Conservation (phyloP, 2,113 vertebrate species). For the Cyrtonyx montezumae region DNA sequence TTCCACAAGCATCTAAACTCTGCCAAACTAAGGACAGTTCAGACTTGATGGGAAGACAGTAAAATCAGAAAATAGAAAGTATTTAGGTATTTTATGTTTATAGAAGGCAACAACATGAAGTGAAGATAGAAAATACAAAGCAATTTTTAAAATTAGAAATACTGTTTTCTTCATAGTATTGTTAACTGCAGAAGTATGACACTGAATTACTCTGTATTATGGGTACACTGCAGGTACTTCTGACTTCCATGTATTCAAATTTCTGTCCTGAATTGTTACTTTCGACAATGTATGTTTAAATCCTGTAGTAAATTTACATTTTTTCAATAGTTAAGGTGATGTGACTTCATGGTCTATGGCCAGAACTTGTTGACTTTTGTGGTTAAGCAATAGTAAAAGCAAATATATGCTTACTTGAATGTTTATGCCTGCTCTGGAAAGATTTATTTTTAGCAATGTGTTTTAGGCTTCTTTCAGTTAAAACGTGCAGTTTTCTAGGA, state of each 20-base stretch:
- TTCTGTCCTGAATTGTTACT: conserved; percentile 18
- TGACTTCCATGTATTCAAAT: neutral
- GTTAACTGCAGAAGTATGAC: neutral
- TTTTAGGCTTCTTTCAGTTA: neutral
- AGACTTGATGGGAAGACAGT: neutral
- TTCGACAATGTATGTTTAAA: neutral
- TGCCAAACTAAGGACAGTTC: neutral
- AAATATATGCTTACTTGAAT: neutral
- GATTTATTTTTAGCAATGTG: conserved; percentile 22
- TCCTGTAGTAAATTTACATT: neutral
- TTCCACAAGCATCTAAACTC: neutral
- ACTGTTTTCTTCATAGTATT: neutral
- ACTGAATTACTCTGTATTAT: neutral
- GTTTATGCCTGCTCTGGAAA: conserved; percentile 4
- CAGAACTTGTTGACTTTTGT: neutral
- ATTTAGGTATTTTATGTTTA: neutral
- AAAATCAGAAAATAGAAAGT: neutral
- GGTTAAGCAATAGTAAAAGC: neutral
- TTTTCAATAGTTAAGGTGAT: neutral
- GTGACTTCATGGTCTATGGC: neutral
- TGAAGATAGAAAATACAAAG: neutral
- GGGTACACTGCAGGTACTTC: neutral
- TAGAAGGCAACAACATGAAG: neutral
- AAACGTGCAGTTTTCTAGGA: neutral
- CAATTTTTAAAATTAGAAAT: neutral